These are phyloP conservation scores for Pollenia amentaria DNA, from an alignment of 2,888 invertebrate genomes.

Conservation along the genomic window DNA sequence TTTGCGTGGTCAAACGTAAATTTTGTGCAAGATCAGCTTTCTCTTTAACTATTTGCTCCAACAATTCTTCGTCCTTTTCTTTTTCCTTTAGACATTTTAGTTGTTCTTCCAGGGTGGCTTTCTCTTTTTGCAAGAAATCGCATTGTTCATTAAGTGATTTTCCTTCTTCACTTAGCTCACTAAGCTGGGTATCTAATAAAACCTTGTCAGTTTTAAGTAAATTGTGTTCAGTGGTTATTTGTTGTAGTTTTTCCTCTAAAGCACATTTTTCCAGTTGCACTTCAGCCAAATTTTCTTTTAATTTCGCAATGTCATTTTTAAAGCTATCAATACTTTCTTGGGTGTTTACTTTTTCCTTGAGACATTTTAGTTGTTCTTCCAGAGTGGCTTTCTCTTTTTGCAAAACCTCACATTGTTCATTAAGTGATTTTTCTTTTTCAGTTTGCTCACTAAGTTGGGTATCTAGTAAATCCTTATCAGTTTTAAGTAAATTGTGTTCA, in stretches of 20 bases:
- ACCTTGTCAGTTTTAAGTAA: slow-evolving; percentile 22
- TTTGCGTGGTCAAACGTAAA: slow-evolving; percentile 44
- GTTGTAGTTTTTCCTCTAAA: slow-evolving; percentile 29
- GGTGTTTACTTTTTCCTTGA: slow-evolving; percentile 52
- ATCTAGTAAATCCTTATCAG: slow-evolving; percentile 9
- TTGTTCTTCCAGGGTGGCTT: slow-evolving; percentile 33
- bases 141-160: slow-evolving; percentile 37
- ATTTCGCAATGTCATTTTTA: no score
- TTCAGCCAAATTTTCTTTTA: background rate
- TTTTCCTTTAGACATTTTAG: slow-evolving; percentile 55
- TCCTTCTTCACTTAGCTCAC: slow-evolving; percentile 51
- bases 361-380: slow-evolving; percentile 41
- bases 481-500: slow-evolving; percentile 35
- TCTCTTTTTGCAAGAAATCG: slow-evolving; percentile 21
- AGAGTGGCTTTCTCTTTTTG: slow-evolving; percentile 21
- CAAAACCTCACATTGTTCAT: slow-evolving; percentile 25
- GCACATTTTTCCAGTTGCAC: slow-evolving; percentile 13
- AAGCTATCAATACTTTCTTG: slow-evolving; percentile 17
- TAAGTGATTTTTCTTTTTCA: slow-evolving; percentile 48
- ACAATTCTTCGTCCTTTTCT: slow-evolving; percentile 39
- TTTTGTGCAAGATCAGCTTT: slow-evolving; percentile 42
- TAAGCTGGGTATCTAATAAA: slow-evolving; percentile 27
- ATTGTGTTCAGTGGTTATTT: slow-evolving; percentile 25
- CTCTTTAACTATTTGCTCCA: slow-evolving; percentile 49
- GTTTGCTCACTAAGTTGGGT: slow-evolving; percentile 39